Evolutionary conservation across 2,888 invertebrate species (phyloP), one percentile per base, ranked within the genome.

Genomic region (Galeruca laticollis): DNA sequence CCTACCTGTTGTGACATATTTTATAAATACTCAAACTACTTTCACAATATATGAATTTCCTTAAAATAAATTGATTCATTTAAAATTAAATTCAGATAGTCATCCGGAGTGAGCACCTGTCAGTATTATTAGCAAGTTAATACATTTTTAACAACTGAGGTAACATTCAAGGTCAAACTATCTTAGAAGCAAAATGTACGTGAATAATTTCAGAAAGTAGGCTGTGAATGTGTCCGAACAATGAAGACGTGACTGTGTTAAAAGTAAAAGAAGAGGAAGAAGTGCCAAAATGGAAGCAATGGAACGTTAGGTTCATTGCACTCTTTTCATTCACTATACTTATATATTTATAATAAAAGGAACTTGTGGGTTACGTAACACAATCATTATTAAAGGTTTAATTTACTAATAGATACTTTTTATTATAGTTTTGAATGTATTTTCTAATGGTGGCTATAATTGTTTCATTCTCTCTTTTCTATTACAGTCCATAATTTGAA

Each of bases 291-390:
- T 60, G 59, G 59, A 15, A 33, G 20, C 26, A 21, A 10, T 3
- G 20, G 20, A 60, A 60, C 60, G 60, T 60, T 60, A 60, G 60
- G 60, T 60, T 60, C 60, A 60, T 18, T 43, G 60, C 21, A 18
- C 60, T 43, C n/a, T 20, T 43, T 11, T 13, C 11, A 43, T 43
- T 43, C 26, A 6, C 40, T 6, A 40, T n/a, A n/a, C n/a, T n/a
- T 13, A 40, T 40, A 37, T 37, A 40, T n/a, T 26, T 13, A 40
- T 40, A 40, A 40, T 13, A 40, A 40, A 40, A 10, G n/a, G 40
- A 40, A 40, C 40, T 40, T 40, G 40, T n/a, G 40, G 40, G 11
- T 40, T 40, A n/a, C n/a, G 13, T 40, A n/a, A 40, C 2, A 35
- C 2, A 40, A n/a, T 13, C 2, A n/a, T 40, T n/a, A 40, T 40